Percentiles rank a stretch among this genome's conserved stretches.
phyloP scores from a whole-genome alignment of 2,888 invertebrate species.

The Margaritifera margaritifera region DNA sequence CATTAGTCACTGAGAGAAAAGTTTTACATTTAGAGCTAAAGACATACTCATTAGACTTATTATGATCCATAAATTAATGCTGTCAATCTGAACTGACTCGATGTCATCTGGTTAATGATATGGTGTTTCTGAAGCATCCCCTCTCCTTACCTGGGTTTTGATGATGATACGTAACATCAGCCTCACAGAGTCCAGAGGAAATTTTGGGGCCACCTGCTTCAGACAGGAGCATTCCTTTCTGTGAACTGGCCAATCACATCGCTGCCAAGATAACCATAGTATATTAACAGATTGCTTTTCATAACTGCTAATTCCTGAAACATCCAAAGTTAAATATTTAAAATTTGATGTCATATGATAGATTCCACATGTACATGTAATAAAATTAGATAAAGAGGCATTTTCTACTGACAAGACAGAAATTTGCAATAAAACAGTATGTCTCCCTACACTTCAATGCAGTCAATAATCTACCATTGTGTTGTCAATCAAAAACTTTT shows the following conservation, averaged over 20 bases:
- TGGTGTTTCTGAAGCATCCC: conserved; percentile 5
- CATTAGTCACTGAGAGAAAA: no score
- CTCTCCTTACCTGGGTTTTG: conserved; percentile 49
- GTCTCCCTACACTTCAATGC: neutral
- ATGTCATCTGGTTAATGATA: neutral
- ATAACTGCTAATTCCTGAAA: no score
- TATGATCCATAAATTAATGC: no score
- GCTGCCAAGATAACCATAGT: conserved; percentile 65
- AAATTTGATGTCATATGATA: no score
- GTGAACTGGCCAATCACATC: conserved; percentile 86
- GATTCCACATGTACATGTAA: no score
- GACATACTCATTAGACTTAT: no score
- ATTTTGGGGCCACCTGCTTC: conserved; percentile 81
- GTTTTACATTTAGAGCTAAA: no score
- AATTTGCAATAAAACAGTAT: neutral
- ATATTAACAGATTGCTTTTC: no score
- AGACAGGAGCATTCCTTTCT: conserved; percentile 88
- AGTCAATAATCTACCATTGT: no score
- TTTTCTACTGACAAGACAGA: neutral
- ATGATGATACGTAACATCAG: conserved; percentile 85
- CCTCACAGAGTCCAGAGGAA: conserved; percentile 87
- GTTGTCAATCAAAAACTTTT: no score
- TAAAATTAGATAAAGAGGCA: neutral
- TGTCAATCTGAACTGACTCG: neutral
- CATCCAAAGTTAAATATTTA: no score